Evolutionary conservation across 2,113 vertebrate species (phyloP).

Genomic region (Callorhinus ursinus): DNA sequence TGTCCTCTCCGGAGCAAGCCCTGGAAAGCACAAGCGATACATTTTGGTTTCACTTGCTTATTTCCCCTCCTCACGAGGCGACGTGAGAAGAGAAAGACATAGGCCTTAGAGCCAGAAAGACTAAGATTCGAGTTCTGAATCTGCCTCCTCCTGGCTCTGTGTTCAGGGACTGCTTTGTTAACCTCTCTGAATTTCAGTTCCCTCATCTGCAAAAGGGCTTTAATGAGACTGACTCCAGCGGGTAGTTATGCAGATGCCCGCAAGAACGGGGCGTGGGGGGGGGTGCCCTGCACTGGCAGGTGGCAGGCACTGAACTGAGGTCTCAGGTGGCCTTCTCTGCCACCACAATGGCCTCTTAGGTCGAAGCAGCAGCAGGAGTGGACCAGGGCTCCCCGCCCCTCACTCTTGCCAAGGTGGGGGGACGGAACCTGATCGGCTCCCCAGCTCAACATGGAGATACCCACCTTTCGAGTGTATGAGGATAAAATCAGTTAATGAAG

Average conservation of each 20-base stretch:
- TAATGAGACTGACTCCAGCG: not conserved
- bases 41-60: not conserved
- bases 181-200: not conserved
- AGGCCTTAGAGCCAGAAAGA: not conserved
- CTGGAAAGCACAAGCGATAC: not conserved
- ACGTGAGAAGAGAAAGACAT: not conserved
- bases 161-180: not conserved
- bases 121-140: not conserved
- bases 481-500: fast-evolving
- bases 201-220: not conserved
- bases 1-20: not conserved
- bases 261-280: not conserved
- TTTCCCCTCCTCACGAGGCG: not conserved
- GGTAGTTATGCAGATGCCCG: not conserved
- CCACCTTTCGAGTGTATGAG: not conserved
- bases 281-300: too few relatives aligned
- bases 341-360: not conserved
- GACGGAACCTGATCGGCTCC: not conserved
- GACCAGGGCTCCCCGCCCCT: not conserved
- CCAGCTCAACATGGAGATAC: not conserved
- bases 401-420: not conserved
- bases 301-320: not conserved
- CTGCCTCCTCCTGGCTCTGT: not conserved
- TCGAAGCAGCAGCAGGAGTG: not conserved
- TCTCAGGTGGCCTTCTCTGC: not conserved